Evolutionary conservation across 2,797 vertebrate species (phyloP).

Genomic region (Falco rusticolus): DNA sequence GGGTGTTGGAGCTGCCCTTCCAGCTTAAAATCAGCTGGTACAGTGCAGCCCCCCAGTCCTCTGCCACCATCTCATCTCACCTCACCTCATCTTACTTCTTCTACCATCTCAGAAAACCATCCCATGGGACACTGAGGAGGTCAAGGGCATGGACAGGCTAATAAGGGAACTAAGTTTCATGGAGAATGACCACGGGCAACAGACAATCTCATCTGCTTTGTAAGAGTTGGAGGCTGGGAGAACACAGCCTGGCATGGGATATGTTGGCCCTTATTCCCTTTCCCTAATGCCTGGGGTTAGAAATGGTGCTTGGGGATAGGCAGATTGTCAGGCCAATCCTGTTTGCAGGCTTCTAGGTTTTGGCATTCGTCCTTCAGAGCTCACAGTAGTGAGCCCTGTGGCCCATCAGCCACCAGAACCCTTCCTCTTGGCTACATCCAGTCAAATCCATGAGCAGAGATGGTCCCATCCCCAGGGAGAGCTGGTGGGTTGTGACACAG

Average conservation of each 20-base stretch:
- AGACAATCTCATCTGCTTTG: neutral
- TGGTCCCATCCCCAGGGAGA: neutral
- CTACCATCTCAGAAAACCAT: neutral
- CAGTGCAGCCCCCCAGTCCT: neutral
- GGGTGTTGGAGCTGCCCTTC: neutral
- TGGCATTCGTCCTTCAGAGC: neutral
- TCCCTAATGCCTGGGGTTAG: neutral
- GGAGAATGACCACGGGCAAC: neutral
- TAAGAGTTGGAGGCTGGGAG: neutral
- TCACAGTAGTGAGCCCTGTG: neutral
- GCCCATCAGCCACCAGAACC: neutral
- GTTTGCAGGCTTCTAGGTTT: neutral
- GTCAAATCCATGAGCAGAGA: neutral
- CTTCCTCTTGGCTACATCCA: neutral
- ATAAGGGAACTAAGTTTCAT: neutral
- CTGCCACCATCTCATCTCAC: too few species aligned
- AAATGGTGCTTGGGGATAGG: neutral
- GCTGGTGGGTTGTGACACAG: neutral
- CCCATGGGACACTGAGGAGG: accelerated
- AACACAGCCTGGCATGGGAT: neutral
- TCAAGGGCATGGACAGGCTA: neutral
- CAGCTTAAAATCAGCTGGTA: neutral
- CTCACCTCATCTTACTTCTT: neutral
- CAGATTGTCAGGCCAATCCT: neutral
- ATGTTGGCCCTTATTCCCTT: neutral